Evolutionary conservation across 2,888 invertebrate species (phyloP).

Genomic region (Heterodera filipjevi): DNA sequence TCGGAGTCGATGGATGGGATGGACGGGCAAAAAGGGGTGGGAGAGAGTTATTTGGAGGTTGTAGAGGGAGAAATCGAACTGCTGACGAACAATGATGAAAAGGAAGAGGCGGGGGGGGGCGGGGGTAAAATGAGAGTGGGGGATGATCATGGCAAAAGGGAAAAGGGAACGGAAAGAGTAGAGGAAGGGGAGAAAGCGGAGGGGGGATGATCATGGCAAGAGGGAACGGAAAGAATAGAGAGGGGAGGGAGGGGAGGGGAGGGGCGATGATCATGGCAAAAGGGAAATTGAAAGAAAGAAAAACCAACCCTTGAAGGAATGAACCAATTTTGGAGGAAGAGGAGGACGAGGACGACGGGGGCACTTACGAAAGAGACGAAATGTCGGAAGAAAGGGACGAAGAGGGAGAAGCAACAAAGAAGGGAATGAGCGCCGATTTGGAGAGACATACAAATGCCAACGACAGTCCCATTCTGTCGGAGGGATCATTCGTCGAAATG

Average conservation of each 20-base stretch:
- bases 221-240: neutral
- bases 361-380: neutral
- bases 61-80: neutral
- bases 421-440: neutral
- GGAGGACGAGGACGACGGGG: neutral
- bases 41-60: constrained; percentile 6
- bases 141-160: neutral
- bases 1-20: constrained; percentile 14
- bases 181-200: neutral
- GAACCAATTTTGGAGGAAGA: neutral
- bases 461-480: constrained; percentile 15
- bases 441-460: neutral
- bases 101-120: neutral
- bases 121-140: too few species aligned
- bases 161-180: neutral
- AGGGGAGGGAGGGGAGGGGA: neutral
- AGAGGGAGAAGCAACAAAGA: neutral
- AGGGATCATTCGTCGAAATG: constrained; percentile 26
- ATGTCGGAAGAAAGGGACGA: neutral
- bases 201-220: neutral
- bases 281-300: neutral
- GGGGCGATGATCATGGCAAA: neutral
- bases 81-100: neutral
- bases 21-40: neutral
- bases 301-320: neutral